Conservation (phyloP, 2,797 vertebrate genomes). For the Lerista edwardsae region DNA sequence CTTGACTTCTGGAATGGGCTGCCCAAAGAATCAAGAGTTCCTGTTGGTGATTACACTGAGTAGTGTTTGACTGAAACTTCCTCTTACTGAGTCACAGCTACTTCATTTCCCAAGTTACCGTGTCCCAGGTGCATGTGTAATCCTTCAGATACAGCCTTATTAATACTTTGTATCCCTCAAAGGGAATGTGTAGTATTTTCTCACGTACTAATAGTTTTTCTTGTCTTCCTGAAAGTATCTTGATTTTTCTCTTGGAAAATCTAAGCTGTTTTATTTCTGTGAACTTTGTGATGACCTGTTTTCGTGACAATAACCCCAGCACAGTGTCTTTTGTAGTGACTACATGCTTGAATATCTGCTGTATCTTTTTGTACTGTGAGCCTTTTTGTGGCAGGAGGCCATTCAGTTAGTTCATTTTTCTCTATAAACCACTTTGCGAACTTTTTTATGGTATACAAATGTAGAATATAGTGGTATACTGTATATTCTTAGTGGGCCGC, state of each 20-base stretch:
- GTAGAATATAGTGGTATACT: no score
- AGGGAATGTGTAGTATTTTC: neutral
- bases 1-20: neutral
- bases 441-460: no score
- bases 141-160: neutral
- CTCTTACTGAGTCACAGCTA: constrained; percentile 19
- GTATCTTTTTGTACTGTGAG: no score
- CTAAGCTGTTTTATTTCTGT: no score
- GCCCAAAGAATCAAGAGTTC: neutral
- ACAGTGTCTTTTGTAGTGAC: no score
- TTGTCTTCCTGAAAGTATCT: neutral
- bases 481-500: no score
- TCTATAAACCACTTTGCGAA: no score
- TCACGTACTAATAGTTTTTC: no score
- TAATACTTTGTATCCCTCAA: neutral
- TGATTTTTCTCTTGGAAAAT: neutral
- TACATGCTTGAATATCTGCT: no score
- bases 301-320: neutral
- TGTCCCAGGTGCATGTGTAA: neutral
- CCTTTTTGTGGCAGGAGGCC: no score
- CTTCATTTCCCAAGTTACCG: neutral
- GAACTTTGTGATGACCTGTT: neutral
- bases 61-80: neutral
- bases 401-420: no score
- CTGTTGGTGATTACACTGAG: neutral